These are phyloP conservation scores for Enoplosus armatus DNA, from an alignment of 2,797 vertebrate species.

Conservation along the genomic window DNA sequence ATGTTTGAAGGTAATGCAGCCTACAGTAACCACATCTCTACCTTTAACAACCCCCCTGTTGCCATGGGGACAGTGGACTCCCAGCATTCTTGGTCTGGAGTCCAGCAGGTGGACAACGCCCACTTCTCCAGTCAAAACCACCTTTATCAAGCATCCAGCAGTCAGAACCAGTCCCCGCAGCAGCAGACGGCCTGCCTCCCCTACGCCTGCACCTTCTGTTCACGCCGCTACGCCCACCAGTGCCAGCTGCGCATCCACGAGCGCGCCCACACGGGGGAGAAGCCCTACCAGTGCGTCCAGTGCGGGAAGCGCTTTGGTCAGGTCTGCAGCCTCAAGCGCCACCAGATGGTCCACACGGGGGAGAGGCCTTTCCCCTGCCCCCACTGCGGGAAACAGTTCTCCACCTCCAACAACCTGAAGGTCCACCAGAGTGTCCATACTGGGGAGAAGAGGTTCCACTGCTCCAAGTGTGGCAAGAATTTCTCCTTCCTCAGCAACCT, in stretches of 20 bases:
- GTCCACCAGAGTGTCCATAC: constrained; percentile 79
- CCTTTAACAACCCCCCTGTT: constrained; percentile 18
- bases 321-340: constrained; percentile 73
- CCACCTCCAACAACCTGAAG: constrained; percentile 72
- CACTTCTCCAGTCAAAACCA: constrained; percentile 12
- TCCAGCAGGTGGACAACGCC: background rate
- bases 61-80: constrained; percentile 4
- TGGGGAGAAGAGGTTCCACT: constrained; percentile 70
- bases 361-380: constrained; percentile 69
- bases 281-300: constrained; percentile 66
- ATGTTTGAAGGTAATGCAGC: constrained; percentile 1
- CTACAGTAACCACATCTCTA: background rate
- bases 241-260: constrained; percentile 72
- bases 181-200: constrained; percentile 35
- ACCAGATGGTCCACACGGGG: constrained; percentile 74
- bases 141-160: background rate
- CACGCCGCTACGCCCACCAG: constrained; percentile 62
- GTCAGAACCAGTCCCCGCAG: no score
- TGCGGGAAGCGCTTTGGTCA: constrained; percentile 75
- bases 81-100: constrained; percentile 28
- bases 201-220: constrained; percentile 57
- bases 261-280: constrained; percentile 68
- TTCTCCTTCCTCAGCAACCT: constrained; percentile 77
- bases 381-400: constrained; percentile 74
- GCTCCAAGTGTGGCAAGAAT: constrained; percentile 71